These are phyloP conservation scores for Pseudorectes ferrugineus DNA, from an alignment of 2,113 vertebrate genomes.

Conservation along the genomic window DNA sequence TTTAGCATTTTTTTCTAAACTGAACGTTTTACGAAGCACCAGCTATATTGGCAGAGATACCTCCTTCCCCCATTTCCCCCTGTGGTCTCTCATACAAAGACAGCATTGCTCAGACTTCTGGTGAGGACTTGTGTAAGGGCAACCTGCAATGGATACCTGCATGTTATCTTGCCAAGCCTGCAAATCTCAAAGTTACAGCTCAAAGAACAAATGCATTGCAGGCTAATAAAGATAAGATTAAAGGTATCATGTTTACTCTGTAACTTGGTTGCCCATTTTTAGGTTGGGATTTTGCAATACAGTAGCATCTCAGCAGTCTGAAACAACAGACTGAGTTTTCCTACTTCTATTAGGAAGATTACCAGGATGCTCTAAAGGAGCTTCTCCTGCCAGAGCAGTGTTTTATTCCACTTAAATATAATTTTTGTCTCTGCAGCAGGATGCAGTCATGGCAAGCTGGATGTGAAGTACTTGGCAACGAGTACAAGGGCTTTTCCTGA, in stretches of 20 bases:
- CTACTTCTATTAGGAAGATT: not conserved
- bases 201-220: not conserved
- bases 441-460: not conserved
- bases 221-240: not conserved
- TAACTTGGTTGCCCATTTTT: not conserved
- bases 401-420: not conserved
- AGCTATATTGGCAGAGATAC: not conserved
- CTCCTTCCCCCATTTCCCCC: not conserved
- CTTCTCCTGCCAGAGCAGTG: not conserved
- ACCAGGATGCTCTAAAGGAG: not conserved
- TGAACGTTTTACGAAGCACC: not conserved
- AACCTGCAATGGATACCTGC: not conserved
- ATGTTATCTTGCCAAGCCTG: not conserved
- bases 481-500: not conserved
- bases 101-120: not conserved
- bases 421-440: not conserved
- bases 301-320: not conserved
- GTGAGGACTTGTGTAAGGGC: not conserved
- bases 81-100: not conserved
- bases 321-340: not conserved
- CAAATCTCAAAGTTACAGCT: not conserved
- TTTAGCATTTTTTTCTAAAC: not conserved
- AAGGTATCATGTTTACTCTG: not conserved
- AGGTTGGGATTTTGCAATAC: not conserved
- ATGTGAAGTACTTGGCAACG: slow-evolving; percentile 3